A percentile compares a stretch with the other conserved stretches of the same genome.
Evolutionary conservation across 2,797 vertebrate species (phyloP).

Genomic region (Vireo griseus): DNA sequence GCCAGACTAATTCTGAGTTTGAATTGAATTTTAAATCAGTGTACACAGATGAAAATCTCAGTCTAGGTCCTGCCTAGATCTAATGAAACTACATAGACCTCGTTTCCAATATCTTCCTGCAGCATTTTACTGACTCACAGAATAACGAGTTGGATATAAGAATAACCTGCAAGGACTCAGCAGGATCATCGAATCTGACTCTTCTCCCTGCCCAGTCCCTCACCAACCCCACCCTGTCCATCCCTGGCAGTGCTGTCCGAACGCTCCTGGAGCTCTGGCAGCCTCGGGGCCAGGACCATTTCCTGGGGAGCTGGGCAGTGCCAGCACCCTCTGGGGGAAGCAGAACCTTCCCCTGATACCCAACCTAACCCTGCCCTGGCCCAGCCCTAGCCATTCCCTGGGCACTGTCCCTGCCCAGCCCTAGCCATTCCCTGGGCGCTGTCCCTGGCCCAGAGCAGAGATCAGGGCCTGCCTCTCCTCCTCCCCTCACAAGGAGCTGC

Average conservation of each 20-base stretch:
- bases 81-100: not conserved
- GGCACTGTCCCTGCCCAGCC: too few relatives aligned
- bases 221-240: not conserved
- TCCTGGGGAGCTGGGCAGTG: not conserved
- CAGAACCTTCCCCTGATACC: not conserved
- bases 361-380: rapidly evolving
- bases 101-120: not conserved
- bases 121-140: not conserved
- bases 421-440: not conserved
- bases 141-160: not conserved
- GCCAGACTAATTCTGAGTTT: not conserved
- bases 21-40: not conserved
- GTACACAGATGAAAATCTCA: not conserved
- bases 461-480: not conserved
- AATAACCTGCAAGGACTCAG: not conserved
- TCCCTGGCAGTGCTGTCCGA: not conserved
- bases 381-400: not conserved
- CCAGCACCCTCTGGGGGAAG: not conserved
- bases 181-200: rapidly evolving
- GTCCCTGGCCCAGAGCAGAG: not conserved
- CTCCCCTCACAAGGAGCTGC: not conserved
- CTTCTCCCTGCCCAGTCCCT: not conserved
- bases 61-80: not conserved
- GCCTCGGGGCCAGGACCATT: not conserved
- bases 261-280: not conserved